Base-by-base conservation (phyloP, 1,140 invertebrate species). In the Drosophila setifemur region DNA sequence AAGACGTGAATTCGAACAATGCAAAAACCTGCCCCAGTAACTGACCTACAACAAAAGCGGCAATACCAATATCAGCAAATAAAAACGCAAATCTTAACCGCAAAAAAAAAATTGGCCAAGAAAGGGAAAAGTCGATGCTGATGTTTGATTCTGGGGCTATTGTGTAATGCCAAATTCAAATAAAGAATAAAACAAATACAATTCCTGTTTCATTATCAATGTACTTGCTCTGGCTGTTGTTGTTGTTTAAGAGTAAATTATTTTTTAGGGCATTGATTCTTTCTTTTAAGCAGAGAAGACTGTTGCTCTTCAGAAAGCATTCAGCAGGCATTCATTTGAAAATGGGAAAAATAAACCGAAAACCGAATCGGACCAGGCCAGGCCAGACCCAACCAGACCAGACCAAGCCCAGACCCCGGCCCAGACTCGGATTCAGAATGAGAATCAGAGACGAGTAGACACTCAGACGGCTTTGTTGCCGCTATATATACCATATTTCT, bases 381-480 rank as follows among this genome's bases (percentile, higher is more conserved):
- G n/a, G n/a, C 48, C 53, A 61, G 57, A 45, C 68, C 53, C 21
- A 26, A 19, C 25, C 52, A 44, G 26, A 48, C 31, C 7, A 21
- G 19, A 35, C 40, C 54, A 53, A 39, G 33, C 31, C 25, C 64
- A 44, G 26, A 12, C 19, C 29, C 28, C 8, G 44, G 31, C 37
- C 33, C 64, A 39, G 49, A 48, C 48, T 63, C 57, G 11, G 57
- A 64, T 49, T 58, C 72, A 70, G 81, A 71, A 66, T 57, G 74
- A 78, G 74, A 75, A 49, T 68, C 74, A 72, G 71, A 37, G 52
- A 69, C 67, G 72, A 85, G 81, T 74, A 83, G 79, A 85, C 81
- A 85, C 79, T 85, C 81, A 85, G 79, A 86, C 79, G 79, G 71
- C 79, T 75, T 86, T 83, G 60, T 73, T 82, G 77, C 55, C 73